phyloP scores from a whole-genome alignment of 2,113 vertebrate genomes.

The Tympanuchus pallidicinctus region DNA sequence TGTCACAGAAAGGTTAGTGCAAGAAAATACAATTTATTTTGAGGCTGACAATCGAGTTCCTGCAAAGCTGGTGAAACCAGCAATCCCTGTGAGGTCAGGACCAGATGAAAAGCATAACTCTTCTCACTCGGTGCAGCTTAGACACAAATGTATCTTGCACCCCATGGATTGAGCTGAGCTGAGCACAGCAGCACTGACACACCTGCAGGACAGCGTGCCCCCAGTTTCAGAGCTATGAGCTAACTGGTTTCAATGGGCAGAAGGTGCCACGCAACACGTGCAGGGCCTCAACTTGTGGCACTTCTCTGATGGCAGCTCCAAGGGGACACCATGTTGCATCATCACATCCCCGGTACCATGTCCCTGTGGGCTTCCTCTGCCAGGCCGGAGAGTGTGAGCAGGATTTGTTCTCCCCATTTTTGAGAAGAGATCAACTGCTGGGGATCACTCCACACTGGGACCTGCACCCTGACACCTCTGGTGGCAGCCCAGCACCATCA shows the following conservation, averaged over 20 bases:
- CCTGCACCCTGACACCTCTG: fast-evolving
- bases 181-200: background rate
- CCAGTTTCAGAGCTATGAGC: fast-evolving
- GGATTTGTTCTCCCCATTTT: background rate
- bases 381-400: fast-evolving
- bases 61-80: background rate
- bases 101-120: fast-evolving
- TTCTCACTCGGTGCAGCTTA: background rate
- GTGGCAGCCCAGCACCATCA: background rate
- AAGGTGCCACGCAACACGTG: background rate
- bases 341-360: background rate
- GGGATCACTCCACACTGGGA: fast-evolving
- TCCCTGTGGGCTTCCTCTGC: background rate
- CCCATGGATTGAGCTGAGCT: background rate
- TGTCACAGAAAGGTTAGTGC: background rate
- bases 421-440: background rate
- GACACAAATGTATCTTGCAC: background rate
- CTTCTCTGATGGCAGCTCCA: background rate
- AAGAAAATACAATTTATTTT: background rate
- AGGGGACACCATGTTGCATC: background rate
- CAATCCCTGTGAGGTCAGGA: background rate
- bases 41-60: background rate
- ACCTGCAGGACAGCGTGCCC: background rate
- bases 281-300: background rate
- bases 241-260: background rate